These are phyloP conservation scores for Eclectus roratus DNA, from an alignment of 2,113 vertebrate genomes.

Conservation along the genomic window DNA sequence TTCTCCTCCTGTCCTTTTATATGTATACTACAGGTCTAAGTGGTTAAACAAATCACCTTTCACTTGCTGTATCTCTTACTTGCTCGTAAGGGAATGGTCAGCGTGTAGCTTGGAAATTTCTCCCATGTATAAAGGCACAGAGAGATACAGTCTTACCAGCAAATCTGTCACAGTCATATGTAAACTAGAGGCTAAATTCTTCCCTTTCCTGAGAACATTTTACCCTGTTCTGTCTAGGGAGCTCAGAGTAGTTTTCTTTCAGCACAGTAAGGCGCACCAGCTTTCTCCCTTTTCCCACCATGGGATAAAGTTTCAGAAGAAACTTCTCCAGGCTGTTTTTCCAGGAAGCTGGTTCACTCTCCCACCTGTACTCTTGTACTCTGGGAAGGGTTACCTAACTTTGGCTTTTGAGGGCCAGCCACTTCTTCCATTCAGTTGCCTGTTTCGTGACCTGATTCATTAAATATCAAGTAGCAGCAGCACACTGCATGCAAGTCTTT, in stretches of 20 bases:
- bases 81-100: neutral
- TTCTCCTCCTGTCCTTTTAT: neutral
- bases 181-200: neutral
- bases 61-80: neutral
- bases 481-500: fast-evolving
- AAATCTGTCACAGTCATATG: fast-evolving
- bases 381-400: neutral
- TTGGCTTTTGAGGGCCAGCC: neutral
- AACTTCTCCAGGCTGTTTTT: neutral
- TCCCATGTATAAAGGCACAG: neutral
- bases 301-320: neutral
- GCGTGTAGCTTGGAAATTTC: neutral
- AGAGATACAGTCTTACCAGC: neutral
- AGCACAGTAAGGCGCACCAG: neutral
- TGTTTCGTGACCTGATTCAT: neutral
- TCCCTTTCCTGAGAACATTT: neutral
- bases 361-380: neutral
- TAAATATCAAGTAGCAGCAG: neutral
- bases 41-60: neutral
- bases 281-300: neutral
- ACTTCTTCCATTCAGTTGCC: neutral
- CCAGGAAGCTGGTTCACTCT: neutral
- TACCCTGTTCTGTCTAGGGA: neutral
- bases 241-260: neutral
- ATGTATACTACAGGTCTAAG: neutral